These are phyloP conservation scores for Sardina pilchardus DNA, from an alignment of 2,113 vertebrate species.

Conservation along the genomic window DNA sequence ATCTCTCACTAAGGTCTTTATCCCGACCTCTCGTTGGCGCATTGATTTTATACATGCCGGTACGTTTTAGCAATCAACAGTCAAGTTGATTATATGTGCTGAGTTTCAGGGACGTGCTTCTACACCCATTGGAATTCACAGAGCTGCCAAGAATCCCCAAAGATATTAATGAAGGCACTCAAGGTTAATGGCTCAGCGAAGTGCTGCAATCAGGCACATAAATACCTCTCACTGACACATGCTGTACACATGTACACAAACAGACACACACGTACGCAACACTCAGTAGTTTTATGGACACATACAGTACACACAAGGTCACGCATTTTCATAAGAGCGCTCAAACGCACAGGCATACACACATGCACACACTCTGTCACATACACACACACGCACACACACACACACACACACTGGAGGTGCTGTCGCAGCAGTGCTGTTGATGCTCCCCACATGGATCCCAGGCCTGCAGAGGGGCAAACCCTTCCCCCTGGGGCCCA, in stretches of 20 bases:
- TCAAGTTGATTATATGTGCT: not conserved
- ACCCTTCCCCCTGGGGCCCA: not conserved
- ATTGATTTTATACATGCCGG: conserved; percentile 3
- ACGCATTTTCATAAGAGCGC: not conserved
- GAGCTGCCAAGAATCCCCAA: conserved; percentile 9
- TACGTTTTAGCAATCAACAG: not conserved
- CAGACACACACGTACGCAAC: not conserved
- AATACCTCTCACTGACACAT: conserved; percentile 14
- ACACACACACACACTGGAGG: not conserved
- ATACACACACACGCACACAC: not conserved
- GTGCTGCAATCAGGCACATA: not conserved
- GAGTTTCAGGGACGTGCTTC: not conserved
- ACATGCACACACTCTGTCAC: not conserved
- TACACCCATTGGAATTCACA: not conserved
- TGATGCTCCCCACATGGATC: not conserved
- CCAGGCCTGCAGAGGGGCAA: not conserved
- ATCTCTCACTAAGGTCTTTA: not conserved
- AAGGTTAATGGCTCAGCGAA: not conserved
- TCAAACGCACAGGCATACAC: too few relatives aligned
- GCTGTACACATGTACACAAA: not conserved
- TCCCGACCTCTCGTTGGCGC: not conserved
- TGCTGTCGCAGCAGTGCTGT: conserved; percentile 10
- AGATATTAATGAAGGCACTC: conserved; percentile 10
- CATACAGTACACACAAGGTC: not conserved
- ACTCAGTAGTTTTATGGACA: not conserved